A percentile compares a stretch with the other conserved stretches of the same genome.
phyloP scores from a whole-genome alignment of 1,140 invertebrate species.

The Phortica variegata region DNA sequence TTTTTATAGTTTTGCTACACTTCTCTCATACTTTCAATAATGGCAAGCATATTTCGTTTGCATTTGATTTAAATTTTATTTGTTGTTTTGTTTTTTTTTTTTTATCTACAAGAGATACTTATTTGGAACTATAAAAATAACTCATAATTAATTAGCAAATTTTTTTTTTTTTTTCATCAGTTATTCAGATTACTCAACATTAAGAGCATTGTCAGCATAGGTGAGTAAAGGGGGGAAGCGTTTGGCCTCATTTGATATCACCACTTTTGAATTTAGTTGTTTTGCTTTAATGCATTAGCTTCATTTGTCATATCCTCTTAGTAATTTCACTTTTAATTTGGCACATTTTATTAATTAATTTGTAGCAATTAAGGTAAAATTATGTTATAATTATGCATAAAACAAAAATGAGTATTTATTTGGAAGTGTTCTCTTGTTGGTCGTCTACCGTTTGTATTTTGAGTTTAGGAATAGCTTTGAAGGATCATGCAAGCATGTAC shows the following conservation, averaged over 20 bases:
- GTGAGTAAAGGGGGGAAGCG: too few relatives aligned
- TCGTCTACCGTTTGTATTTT: conserved; percentile 15
- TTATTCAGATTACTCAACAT: too few relatives aligned
- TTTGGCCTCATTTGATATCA: conserved; percentile 52
- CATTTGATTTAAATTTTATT: not conserved
- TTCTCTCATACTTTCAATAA: too few relatives aligned
- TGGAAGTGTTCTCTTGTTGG: conserved; percentile 36
- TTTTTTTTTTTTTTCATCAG: conserved; percentile 17
- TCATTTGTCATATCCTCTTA: conserved; percentile 27
- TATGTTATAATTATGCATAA: conserved; percentile 5
- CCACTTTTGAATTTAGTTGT: conserved; percentile 32
- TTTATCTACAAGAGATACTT: conserved; percentile 34
- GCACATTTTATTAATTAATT: conserved; percentile 51
- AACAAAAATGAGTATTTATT: conserved; percentile 41
- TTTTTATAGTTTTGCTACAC: conserved; percentile 19
- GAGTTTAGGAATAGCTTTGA: conserved; percentile 35
- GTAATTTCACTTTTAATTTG: conserved; percentile 31
- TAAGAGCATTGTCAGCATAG: too few relatives aligned
- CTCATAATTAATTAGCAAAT: conserved; percentile 7
- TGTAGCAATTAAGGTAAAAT: conserved; percentile 26
- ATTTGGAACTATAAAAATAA: conserved; percentile 5
- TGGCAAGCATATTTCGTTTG: too few relatives aligned
- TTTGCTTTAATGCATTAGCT: conserved; percentile 43
- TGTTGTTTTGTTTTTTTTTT: not conserved
- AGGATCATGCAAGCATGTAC: too few relatives aligned